Percentiles rank a stretch among this genome's conserved stretches.
phyloP scores from a whole-genome alignment of 2,888 invertebrate species.

The Drosophila gaucha region DNA sequence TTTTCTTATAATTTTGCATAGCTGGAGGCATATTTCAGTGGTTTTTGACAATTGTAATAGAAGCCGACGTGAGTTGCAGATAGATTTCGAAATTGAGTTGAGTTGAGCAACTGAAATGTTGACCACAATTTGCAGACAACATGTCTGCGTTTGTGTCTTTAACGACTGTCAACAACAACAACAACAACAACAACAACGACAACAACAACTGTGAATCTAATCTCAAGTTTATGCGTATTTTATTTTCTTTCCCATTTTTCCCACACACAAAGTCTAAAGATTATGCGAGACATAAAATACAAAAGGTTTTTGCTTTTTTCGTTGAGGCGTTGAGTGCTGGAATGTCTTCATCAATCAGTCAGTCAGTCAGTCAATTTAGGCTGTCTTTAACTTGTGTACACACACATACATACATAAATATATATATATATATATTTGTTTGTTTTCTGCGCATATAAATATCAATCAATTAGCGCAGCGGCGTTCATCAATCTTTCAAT shows the following conservation, averaged over 20 bases:
- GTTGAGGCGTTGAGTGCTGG: constrained; percentile 29
- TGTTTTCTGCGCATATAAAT: constrained; percentile 9
- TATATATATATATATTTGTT: neutral
- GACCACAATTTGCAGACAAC: constrained; percentile 6
- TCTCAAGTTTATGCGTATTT: constrained; percentile 16
- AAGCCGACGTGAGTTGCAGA: constrained; percentile 10
- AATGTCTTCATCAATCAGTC: constrained; percentile 56
- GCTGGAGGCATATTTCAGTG: neutral
- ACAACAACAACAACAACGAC: constrained; percentile 2
- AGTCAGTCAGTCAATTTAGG: too few species aligned
- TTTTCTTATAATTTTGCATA: constrained; percentile 17
- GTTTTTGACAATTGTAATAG: neutral
- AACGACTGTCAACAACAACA: constrained; percentile 15
- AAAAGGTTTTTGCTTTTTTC: neutral
- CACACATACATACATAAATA: constrained; percentile 3
- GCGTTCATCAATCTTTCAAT: constrained; percentile 61
- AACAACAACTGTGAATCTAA: constrained; percentile 23
- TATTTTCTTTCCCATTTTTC: constrained; percentile 27
- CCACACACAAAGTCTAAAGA: constrained; percentile 25
- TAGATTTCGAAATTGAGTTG: constrained; percentile 15
- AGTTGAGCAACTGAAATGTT: neutral
- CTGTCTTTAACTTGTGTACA: too few species aligned
- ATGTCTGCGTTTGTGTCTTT: constrained; percentile 22
- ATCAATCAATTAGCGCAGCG: constrained; percentile 41
- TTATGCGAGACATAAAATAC: constrained; percentile 28